A percentile compares a stretch with the other conserved stretches of the same genome.
phyloP scores from a whole-genome alignment of 2,113 vertebrate species.

The Zosterops japonicus region DNA sequence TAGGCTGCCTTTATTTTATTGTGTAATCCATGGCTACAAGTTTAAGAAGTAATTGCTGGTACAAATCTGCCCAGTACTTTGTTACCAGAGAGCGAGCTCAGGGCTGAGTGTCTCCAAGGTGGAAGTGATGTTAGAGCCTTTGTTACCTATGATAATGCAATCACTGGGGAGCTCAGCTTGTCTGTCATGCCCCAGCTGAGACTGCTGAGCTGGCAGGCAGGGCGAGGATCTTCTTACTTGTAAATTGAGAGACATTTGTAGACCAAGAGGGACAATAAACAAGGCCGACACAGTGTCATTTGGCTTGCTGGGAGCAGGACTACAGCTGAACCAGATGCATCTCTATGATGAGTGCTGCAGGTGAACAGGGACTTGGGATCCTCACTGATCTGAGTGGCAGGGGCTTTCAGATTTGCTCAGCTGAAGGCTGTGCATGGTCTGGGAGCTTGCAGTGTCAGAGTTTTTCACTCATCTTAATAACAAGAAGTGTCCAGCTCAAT shows the following conservation, averaged over 20 bases:
- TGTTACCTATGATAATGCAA: not conserved
- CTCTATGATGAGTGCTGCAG: not conserved
- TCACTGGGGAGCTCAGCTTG: not conserved
- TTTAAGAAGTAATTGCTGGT: not conserved
- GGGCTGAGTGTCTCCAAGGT: not conserved
- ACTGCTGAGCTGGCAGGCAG: constrained; percentile 35
- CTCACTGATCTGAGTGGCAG: not conserved
- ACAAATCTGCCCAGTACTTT: not conserved
- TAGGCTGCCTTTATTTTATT: not conserved
- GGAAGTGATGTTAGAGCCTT: constrained; percentile 21
- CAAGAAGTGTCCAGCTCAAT: not conserved
- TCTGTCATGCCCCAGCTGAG: constrained; percentile 12
- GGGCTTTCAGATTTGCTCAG: not conserved
- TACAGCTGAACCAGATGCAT: not conserved
- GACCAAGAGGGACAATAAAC: constrained; percentile 35
- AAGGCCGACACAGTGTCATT: not conserved
- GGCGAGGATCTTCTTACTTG: constrained; percentile 60
- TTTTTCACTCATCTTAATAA: not conserved
- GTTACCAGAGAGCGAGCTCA: not conserved
- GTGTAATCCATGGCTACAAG: not conserved
- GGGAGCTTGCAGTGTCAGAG: not conserved
- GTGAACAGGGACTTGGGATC: rapidly evolving
- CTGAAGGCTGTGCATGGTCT: rapidly evolving
- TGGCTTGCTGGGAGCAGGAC: not conserved
- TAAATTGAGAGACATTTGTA: constrained; percentile 40